Base-by-base conservation (phyloP, 2,113 vertebrate genomes). In the Sceloporus undulatus region DNA sequence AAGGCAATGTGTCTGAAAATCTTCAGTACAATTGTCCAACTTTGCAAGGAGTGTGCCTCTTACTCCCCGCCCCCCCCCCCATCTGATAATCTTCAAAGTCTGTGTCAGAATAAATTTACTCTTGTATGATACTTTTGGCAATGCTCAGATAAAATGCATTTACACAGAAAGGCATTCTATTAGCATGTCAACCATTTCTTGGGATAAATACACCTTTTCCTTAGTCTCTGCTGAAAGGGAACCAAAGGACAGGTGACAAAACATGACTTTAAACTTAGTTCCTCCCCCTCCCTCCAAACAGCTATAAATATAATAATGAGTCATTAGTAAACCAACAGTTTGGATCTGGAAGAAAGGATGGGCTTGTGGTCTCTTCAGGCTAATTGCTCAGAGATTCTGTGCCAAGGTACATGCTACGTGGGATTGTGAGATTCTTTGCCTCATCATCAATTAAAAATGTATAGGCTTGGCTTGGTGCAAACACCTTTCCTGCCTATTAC, bases 231-330 rank as follows among this genome's bases (percentile, higher is more conserved):
- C 89, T 82, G 88, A 91, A 88, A 92, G 92, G 91, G 90, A 94
- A 93, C 71, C 25, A 92, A 94, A 93, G 95, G 95, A 95, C 91
- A 95, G 92, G 95, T 93, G 94, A 94, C 95, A 95, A 92, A 95
- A 93, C 95, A 93, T 88, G 91, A 94, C 92, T 92, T 83, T 93
- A 90, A 95, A 94, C 48, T 48, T 48, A 48, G 48, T 48, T 48
- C 93, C 90, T 91, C 92, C 92, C 90, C 88, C 80, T 25, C 90
- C 87, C 84, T 21, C 59, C 66, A 77, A 92, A 90, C 93, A 92
- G 93, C 94, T 95, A 95, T 95, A 96, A 95, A 96, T 96, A 94
- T 85, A 94, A 94, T 93, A 95, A 94, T 94, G 95, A 96, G 91
- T 95, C 95, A 96, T 94, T 94, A 93, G 94, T 95, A 94, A 95